Percentiles rank a stretch among this genome's conserved stretches.
These are phyloP conservation scores for Cherax quadricarinatus DNA, from an alignment of 1,140 invertebrate species.

Conservation along the genomic window DNA sequence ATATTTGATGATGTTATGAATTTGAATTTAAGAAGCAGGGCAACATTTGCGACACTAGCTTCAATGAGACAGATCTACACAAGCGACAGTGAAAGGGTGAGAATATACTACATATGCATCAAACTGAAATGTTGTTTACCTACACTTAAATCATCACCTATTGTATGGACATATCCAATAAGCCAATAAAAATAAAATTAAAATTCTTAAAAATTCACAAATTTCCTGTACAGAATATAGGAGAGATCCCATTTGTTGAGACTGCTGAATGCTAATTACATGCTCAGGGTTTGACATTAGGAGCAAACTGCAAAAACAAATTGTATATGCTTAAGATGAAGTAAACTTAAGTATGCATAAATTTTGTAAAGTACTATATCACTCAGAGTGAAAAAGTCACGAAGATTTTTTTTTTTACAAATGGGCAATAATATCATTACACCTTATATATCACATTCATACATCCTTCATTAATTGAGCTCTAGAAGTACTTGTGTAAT, in stretches of 20 bases:
- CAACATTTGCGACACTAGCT: too few relatives aligned
- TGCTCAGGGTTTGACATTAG: background rate
- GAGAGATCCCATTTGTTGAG: slow-evolving; percentile 2
- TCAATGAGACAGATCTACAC: too few relatives aligned
- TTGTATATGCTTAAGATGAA: background rate
- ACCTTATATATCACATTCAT: slow-evolving; percentile 29
- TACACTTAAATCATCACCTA: too few relatives aligned
- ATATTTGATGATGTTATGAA: too few relatives aligned
- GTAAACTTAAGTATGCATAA: background rate
- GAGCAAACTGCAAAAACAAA: background rate
- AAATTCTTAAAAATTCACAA: background rate
- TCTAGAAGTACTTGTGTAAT: too few relatives aligned
- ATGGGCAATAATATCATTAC: slow-evolving; percentile 46
- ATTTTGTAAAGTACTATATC: background rate
- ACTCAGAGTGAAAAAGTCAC: background rate
- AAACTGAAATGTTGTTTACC: too few relatives aligned
- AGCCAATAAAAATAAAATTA: too few relatives aligned
- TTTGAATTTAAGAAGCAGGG: too few relatives aligned
- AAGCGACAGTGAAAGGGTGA: too few relatives aligned
- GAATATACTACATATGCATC: too few relatives aligned
- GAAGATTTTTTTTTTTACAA: background rate
- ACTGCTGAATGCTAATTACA: background rate
- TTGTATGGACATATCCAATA: too few relatives aligned
- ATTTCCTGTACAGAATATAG: background rate
- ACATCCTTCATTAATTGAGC: background rate